Evolutionary conservation across 2,797 vertebrate species (phyloP), one percentile per base, ranked within the genome.

Genomic region (Benthosema pterotum): DNA sequence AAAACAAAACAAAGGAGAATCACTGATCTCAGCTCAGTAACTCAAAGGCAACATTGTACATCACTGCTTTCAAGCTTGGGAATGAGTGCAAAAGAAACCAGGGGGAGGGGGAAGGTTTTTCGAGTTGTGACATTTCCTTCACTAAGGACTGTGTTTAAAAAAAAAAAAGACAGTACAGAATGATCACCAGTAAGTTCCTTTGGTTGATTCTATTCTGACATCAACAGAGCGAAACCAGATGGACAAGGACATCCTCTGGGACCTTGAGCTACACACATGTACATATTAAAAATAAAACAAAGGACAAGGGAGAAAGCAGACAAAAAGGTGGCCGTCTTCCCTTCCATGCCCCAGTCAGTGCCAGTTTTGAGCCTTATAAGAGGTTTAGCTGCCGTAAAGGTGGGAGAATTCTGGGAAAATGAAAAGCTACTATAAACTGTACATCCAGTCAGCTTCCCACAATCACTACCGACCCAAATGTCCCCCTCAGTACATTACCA

Each of bases 371-470:
- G 73, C 75, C 1, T 58, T 52, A 71, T n/a, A 62, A 57, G 79
- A 82, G 74, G 65, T 72, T n/a, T 89, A 94, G 93, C 93, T 93
- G 91, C 92, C 91, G 58, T 84, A 69, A 69, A 86, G 86, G 75
- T 73, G 74, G 82, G 72, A 71, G 87, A 38, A 32, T 80, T 78
- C 60, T 71, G 65, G 12, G 52, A 16, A n/a, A n/a, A 22, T 0
- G 66, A 60, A 63, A 69, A 69, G 56, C 55, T 57, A 46, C 38
- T 16, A 52, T 19, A 16, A 14, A 58, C 56, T 32, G 72, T 42
- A 52, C 52, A 11, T 69, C 65, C 74, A 78, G 79, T 83, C 69
- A 28, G 69, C 70, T 66, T 62, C 75, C 65, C 52, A 42, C 61
- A 58, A 71, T 77, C 74, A 16, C 72, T 75, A 71, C 75, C 47